Evolutionary conservation across 2,113 vertebrate species (phyloP), one percentile per base, ranked within the genome.

Genomic region (Hipposideros armiger): DNA sequence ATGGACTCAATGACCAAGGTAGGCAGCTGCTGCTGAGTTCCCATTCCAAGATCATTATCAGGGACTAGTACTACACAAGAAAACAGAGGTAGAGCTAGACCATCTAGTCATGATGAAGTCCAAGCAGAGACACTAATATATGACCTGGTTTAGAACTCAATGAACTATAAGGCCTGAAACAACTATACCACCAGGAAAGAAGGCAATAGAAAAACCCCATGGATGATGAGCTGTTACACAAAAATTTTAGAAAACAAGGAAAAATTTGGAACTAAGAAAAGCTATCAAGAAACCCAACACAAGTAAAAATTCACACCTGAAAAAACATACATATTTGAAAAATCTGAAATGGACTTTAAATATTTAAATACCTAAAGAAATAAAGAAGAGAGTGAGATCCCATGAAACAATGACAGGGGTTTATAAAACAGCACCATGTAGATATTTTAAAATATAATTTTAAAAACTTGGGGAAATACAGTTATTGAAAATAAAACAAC

Each of bases 211-310:
- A 91, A 91, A 76, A 83, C 4, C 10, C 42, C 11, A 56, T 19
- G 2, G 32, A 76, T 54, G 85, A 84, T 73, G 45, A 94, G 20
- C 3, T 77, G 77, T 89, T 60, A 94, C 82, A 92, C 30, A 94
- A 90, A 83, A 89, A 24, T 58, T 92, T 83, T 58, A 97, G 45
- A 80, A 97, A 96, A 78, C 24, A 32, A 72, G 76, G 19, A 52
- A 40, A 81, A 92, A 69, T 67, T 77, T 22, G 76, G 45, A 87
- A 60, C 45, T 54, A 90, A 96, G 40, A 90, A 92, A 91, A 67
- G 2, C 56, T 84, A 4, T 93, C 19, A 92, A 81, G 30, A 89
- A 85, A 74, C 30, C 36, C 40, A 86, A 45, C 8, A 45, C 60
- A 56, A 52, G 14, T 82, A 73, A 89, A n/a, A 95, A 73, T 80